These are phyloP conservation scores for Pipa parva DNA, from an alignment of 2,113 vertebrate genomes.

Conservation along the genomic window DNA sequence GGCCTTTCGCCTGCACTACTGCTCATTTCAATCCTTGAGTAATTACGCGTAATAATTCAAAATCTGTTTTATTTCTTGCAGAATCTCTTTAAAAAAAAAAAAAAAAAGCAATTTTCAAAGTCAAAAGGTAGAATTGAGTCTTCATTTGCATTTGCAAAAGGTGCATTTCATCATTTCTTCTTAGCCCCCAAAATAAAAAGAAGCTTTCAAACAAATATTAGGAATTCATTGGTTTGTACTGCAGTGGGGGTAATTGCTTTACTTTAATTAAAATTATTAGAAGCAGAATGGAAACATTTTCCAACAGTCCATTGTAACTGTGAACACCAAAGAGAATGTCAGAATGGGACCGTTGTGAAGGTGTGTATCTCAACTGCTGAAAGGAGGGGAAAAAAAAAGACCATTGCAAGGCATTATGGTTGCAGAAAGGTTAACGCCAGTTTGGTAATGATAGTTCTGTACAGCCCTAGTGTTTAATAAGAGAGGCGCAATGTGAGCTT, in stretches of 20 bases:
- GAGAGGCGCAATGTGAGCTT: neutral
- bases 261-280: conserved; percentile 7
- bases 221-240: conserved; percentile 3
- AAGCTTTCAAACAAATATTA: neutral
- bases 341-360: neutral
- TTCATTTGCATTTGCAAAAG: neutral
- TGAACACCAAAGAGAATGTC: neutral
- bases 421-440: neutral
- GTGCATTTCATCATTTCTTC: neutral
- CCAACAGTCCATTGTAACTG: neutral
- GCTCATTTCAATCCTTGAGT: conserved; percentile 24
- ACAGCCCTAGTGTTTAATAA: neutral
- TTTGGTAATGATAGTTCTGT: neutral
- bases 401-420: neutral
- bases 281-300: neutral
- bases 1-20: conserved; percentile 44
- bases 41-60: conserved; percentile 43
- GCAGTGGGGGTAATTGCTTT: neutral
- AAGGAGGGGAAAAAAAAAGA: too few relatives aligned
- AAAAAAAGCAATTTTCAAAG: conserved; percentile 25
- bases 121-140: conserved; percentile 25
- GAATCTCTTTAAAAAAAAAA: neutral
- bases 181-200: neutral
- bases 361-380: too few relatives aligned
- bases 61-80: conserved; percentile 35